These are phyloP conservation scores for Chaetodon trifasciatus DNA, from an alignment of 2,797 vertebrate genomes.

Conservation along the genomic window DNA sequence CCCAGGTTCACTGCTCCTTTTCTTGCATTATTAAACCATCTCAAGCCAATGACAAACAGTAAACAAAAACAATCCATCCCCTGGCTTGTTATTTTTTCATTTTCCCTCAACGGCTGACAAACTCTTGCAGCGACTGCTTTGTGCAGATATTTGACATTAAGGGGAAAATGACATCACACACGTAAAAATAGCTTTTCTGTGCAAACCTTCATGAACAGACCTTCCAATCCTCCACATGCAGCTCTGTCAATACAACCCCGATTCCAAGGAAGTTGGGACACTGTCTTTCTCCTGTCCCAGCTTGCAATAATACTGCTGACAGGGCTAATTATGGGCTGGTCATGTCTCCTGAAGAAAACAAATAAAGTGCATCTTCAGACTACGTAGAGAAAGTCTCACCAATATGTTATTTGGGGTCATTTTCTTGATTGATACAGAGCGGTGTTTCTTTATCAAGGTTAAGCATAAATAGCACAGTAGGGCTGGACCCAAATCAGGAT, in stretches of 20 bases:
- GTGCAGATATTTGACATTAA: slow-evolving; percentile 7
- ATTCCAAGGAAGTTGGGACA: too few relatives aligned
- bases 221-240: not conserved
- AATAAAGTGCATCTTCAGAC: not conserved
- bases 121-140: slow-evolving; percentile 20
- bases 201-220: too few relatives aligned
- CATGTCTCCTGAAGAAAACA: not conserved
- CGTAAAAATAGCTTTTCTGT: not conserved
- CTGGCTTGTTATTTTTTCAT: slow-evolving; percentile 20
- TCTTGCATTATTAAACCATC: slow-evolving; percentile 71
- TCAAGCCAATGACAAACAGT: slow-evolving; percentile 46
- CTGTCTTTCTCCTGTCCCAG: too few relatives aligned
- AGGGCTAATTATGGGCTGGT: too few relatives aligned
- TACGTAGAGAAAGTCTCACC: not conserved
- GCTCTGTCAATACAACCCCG: not conserved
- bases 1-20: slow-evolving; percentile 58
- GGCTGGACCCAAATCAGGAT: too few relatives aligned
- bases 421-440: not conserved
- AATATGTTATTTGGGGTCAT: not conserved
- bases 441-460: not conserved
- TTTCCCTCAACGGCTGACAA: not conserved
- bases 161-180: not conserved
- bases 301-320: not conserved
- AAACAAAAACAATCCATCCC: slow-evolving; percentile 59
- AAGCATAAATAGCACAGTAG: not conserved